Evolutionary conservation across 2,888 invertebrate species (phyloP), one percentile per base, ranked within the genome.

Genomic region (Drosophila mercatorum): DNA sequence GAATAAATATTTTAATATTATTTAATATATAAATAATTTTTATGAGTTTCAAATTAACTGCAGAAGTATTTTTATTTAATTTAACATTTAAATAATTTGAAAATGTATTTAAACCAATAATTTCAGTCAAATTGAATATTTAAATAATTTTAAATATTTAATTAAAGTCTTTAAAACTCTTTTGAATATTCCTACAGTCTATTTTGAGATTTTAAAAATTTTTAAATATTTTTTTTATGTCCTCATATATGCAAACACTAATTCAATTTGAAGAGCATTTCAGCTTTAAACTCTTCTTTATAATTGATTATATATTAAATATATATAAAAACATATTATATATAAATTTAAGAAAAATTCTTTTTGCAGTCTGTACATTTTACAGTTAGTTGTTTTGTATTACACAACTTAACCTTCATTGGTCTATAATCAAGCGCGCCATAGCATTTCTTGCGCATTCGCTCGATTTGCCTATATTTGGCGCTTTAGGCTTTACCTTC

Each of bases 391-490:
- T 49, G 31, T 11, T 53, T 53, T 53, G 22, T 14, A 38, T 67
- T 68, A 47, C 38, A 64, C 61, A 72, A 75, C 58, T 40, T 41
- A 62, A 68, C 60, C 72, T 69, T 73, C 47, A 31, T n/a, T 44
- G 31, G 36, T 49, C 49, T 60, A 64, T 60, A 64, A 63, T 60
- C 64, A 64, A 44, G 67, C 41, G 31, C 31, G 31, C 31, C 31
- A 53, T 53, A 41, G 44, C 51, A 60, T 56, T 69, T 65, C 36
- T 68, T 62, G 59, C 11, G 49, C 58, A 10, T 52, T 28, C n/a
- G 43, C 34, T 34, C 55, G 40, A 69, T 22, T 36, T 59, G 53
- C 8, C 75, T 62, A 75, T 79, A 73, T 73, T 57, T 47, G 77
- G 51, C 6, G n/a, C 22, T 75, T 64, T 53, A 22, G 61, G 49